phyloP scores from a whole-genome alignment of 2,113 vertebrate genomes.

The Fregata magnificens region DNA sequence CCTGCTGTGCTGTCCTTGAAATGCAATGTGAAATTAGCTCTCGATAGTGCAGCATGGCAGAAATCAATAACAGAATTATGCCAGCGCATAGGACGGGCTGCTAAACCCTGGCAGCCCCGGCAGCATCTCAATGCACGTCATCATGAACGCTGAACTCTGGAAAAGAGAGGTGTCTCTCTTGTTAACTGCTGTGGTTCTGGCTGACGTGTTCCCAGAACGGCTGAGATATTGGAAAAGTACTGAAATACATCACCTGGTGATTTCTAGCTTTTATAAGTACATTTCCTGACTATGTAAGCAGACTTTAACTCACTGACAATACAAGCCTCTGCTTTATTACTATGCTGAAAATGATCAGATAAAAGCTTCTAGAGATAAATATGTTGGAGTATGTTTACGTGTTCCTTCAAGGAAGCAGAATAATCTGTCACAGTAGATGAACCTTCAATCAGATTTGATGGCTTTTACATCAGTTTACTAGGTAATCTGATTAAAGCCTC shows the following conservation, averaged over 20 bases:
- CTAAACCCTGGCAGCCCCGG: not conserved
- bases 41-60: not conserved
- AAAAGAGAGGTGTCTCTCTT: not conserved
- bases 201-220: not conserved
- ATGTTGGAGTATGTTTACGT: not conserved
- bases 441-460: not conserved
- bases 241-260: conserved; percentile 16
- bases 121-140: not conserved
- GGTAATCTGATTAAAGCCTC: conserved; percentile 2
- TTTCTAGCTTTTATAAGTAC: conserved; percentile 15
- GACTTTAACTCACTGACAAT: not conserved
- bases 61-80: conserved; percentile 61
- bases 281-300: conserved; percentile 11
- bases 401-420: not conserved
- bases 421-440: not conserved
- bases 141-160: not conserved
- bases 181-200: not conserved
- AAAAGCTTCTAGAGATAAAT: not conserved
- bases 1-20: conserved; percentile 21
- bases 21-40: conserved; percentile 37
- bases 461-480: not conserved
- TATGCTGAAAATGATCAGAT: not conserved
- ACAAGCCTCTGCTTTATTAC: not conserved
- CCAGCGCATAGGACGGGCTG: not conserved
- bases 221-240: conserved; percentile 1